Conservation (phyloP, 2,797 vertebrate species). For the Trichosurus vulpecula region DNA sequence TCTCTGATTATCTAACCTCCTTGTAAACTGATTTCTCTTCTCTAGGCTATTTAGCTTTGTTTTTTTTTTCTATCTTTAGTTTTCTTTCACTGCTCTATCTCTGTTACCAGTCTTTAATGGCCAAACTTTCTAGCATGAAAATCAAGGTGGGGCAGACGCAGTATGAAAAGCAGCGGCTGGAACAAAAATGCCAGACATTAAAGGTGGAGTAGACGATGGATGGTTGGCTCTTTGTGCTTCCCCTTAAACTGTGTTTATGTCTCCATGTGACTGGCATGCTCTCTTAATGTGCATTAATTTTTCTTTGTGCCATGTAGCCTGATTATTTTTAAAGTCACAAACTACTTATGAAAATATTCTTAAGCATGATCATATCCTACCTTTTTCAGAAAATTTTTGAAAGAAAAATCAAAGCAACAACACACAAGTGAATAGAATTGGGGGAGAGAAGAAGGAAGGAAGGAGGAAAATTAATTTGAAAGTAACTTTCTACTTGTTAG, state of each 20-base stretch:
- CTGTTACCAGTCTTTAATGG: slow-evolving; percentile 95
- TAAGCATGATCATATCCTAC: not conserved
- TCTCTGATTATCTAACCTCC: slow-evolving; percentile 73
- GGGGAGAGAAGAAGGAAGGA: not conserved
- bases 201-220: slow-evolving; percentile 91
- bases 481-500: not conserved
- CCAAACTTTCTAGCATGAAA: slow-evolving; percentile 99
- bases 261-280: slow-evolving; percentile 70
- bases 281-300: slow-evolving; percentile 62
- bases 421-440: not conserved
- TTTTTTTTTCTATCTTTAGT: slow-evolving; percentile 85
- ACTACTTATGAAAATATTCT: not conserved
- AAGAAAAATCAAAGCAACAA: slow-evolving; percentile 40
- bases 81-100: slow-evolving; percentile 86
- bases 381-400: slow-evolving; percentile 19
- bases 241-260: slow-evolving; percentile 49
- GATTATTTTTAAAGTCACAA: not conserved
- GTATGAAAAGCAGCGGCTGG: slow-evolving; percentile 98
- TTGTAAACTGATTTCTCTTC: slow-evolving; percentile 53
- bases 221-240: slow-evolving; percentile 59
- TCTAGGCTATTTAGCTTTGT: slow-evolving; percentile 63
- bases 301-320: slow-evolving; percentile 29
- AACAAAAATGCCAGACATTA: slow-evolving; percentile 92
- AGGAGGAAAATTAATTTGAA: not conserved
- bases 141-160: slow-evolving; percentile 99